Evolutionary conservation across 1,140 invertebrate species (phyloP).

Genomic region (Scaptomyza graminum): DNA sequence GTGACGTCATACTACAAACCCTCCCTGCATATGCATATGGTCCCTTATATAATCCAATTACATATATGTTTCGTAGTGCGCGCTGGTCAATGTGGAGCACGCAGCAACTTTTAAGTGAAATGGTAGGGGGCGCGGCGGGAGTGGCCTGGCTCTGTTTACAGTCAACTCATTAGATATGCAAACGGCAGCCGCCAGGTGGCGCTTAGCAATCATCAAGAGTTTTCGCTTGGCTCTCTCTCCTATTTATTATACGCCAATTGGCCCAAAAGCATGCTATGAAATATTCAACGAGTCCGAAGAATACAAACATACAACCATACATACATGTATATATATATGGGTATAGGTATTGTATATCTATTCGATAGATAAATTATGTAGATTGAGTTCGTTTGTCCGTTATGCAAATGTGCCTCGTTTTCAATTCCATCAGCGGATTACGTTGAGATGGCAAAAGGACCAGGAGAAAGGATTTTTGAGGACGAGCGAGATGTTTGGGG

Average conservation of each 20-base stretch:
- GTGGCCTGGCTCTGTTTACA: background rate
- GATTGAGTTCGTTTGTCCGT: conserved; percentile 13
- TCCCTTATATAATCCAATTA: conserved; percentile 75
- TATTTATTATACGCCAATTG: conserved; percentile 71
- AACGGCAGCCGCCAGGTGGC: conserved; percentile 39
- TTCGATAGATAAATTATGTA: conserved; percentile 34
- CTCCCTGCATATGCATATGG: conserved; percentile 9
- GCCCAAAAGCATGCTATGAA: conserved; percentile 74
- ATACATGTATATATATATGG: background rate
- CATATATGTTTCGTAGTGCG: conserved; percentile 29
- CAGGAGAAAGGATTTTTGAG: background rate
- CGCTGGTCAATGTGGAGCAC: conserved; percentile 18
- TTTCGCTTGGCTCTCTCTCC: conserved; percentile 36
- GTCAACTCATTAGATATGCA: conserved; percentile 50
- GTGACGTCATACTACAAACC: background rate
- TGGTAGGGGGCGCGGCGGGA: background rate
- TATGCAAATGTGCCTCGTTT: conserved; percentile 30
- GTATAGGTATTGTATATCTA: conserved; percentile 23
- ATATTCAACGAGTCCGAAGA: conserved; percentile 57
- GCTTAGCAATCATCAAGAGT: conserved; percentile 36
- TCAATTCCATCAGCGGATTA: conserved; percentile 20
- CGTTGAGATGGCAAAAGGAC: background rate
- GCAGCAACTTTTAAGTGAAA: conserved; percentile 4
- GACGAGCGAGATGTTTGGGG: background rate
- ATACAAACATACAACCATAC: background rate